Percentiles rank a stretch among this genome's conserved stretches.
Conservation (phyloP, 2,888 invertebrate genomes). For the Himalopsyche japonica region DNA sequence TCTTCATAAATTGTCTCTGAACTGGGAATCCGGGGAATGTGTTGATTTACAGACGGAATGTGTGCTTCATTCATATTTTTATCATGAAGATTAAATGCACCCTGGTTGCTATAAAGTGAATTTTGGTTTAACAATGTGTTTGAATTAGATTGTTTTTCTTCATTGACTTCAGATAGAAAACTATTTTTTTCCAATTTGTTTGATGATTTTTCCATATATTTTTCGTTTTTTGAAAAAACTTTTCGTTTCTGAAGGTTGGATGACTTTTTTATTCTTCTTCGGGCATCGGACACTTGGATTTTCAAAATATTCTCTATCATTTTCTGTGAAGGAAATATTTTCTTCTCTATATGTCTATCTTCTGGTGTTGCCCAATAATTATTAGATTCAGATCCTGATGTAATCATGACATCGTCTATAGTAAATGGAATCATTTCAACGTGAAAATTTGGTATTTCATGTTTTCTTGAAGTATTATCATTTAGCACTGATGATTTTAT, state of each 20-base stretch:
- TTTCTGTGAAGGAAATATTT: not conserved
- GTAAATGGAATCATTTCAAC: conserved; percentile 35
- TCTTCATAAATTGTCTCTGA: not conserved
- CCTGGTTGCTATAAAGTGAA: not conserved
- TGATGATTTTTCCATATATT: not conserved
- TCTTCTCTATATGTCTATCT: not conserved
- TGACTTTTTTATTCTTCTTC: conserved; percentile 1
- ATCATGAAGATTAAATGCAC: not conserved
- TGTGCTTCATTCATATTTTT: not conserved
- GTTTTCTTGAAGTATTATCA: not conserved
- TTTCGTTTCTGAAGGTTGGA: not conserved
- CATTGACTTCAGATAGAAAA: not conserved
- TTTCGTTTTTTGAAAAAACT: not conserved
- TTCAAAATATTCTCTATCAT: not conserved
- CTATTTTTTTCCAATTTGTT: not conserved
- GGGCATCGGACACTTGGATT: not conserved
- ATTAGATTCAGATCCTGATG: conserved; percentile 16
- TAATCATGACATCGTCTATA: conserved; percentile 26
- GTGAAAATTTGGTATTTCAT: not conserved
- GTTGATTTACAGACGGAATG: not conserved
- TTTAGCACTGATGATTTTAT: not conserved
- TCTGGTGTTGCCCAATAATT: conserved; percentile 3
- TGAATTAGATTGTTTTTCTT: not conserved
- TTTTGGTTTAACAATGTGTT: not conserved
- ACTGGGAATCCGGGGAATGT: not conserved